A percentile compares a stretch with the other conserved stretches of the same genome.
Evolutionary conservation across 2,888 invertebrate species (phyloP).

Genomic region (Eurytoma adleriae): DNA sequence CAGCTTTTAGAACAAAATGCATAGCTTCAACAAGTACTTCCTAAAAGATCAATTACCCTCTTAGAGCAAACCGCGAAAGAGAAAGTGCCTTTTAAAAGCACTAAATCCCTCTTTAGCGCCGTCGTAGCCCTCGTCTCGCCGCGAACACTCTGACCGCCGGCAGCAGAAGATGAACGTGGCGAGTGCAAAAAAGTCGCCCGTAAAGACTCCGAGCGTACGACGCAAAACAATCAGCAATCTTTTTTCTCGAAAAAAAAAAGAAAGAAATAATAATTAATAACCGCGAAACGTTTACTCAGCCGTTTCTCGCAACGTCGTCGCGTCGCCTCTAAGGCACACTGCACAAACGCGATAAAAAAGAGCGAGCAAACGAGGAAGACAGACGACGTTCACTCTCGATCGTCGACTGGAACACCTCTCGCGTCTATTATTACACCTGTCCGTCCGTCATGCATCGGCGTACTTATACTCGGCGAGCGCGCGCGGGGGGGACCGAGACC

Average conservation of each 20-base stretch:
- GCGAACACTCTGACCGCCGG: neutral
- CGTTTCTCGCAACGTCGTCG: constrained; percentile 27
- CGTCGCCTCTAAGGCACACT: neutral
- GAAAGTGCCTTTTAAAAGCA: constrained; percentile 38
- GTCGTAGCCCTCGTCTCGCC: neutral
- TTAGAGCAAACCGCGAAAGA: constrained; percentile 16
- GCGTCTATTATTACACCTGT: constrained; percentile 73
- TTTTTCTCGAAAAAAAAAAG: neutral
- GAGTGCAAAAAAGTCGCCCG: neutral
- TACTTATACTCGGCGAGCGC: constrained; percentile 23
- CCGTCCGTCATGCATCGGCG: constrained; percentile 62
- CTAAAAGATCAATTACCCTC: constrained; percentile 27
- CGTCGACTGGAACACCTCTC: constrained; percentile 48
- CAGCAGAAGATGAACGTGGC: constrained; percentile 7
- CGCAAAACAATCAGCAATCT: neutral
- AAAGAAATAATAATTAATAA: constrained; percentile 31
- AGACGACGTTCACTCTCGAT: constrained; percentile 23
- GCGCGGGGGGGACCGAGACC: constrained; percentile 39
- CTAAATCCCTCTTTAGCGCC: constrained; percentile 25
- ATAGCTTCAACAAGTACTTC: neutral
- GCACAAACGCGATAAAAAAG: neutral
- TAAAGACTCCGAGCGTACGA: constrained; percentile 3
- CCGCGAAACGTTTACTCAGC: constrained; percentile 29
- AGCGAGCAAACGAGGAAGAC: constrained; percentile 2
- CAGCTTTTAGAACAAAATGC: constrained; percentile 13